Evolutionary conservation across 2,113 vertebrate genomes (phyloP).

Genomic region (Dryoscopus gambensis): DNA sequence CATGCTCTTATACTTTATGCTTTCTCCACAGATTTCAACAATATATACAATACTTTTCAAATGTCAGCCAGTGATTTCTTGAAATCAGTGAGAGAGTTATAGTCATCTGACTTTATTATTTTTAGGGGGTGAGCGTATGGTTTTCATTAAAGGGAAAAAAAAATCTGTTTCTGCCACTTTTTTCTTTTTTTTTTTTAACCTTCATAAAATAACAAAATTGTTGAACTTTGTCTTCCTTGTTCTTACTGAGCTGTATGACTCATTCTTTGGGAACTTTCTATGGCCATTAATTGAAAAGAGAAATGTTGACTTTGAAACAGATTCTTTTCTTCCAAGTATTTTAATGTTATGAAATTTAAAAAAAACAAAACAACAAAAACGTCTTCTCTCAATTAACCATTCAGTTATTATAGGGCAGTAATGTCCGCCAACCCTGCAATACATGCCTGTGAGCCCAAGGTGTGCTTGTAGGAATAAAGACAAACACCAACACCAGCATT

Average conservation of each 20-base stretch:
- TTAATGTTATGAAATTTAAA: not conserved
- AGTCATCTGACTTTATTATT: not conserved
- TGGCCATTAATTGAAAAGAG: not conserved
- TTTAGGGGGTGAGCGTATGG: not conserved
- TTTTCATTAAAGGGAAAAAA: not conserved
- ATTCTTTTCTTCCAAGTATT: not conserved
- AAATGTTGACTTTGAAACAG: constrained; percentile 15
- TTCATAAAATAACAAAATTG: not conserved
- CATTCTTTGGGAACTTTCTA: constrained; percentile 35
- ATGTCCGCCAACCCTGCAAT: not conserved
- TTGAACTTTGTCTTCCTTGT: constrained; percentile 12
- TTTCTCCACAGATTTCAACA: not conserved
- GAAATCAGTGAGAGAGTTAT: not conserved
- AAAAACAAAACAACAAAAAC: not conserved
- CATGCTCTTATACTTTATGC: not conserved
- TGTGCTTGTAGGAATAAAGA: not conserved
- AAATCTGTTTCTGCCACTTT: not conserved
- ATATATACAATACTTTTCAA: not conserved
- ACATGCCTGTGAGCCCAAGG: fast-evolving
- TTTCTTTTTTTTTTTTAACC: not conserved
- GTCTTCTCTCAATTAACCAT: not conserved
- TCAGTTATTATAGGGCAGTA: not conserved
- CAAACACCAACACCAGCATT: not conserved
- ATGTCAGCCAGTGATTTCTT: not conserved
- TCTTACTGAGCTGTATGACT: constrained; percentile 35